Evolutionary conservation across 1,140 invertebrate genomes (phyloP).

Genomic region (Danaus plexippus): DNA sequence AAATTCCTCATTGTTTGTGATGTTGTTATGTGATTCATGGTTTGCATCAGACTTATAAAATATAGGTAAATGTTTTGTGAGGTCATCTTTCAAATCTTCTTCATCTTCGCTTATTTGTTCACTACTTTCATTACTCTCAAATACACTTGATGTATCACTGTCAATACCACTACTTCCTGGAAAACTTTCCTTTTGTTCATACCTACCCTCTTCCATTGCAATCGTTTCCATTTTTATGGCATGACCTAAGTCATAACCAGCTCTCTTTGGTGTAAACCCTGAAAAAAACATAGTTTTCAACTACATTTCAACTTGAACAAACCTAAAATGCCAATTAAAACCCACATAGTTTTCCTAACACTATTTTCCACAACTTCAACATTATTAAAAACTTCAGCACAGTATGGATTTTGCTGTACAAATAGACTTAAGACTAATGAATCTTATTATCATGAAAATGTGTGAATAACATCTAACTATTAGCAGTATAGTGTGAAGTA

Average conservation of each 20-base stretch:
- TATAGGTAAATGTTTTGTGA: slow-evolving; percentile 58
- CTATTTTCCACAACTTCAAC: slow-evolving; percentile 54
- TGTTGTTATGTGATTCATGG: slow-evolving; percentile 56
- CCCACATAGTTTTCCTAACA: slow-evolving; percentile 45
- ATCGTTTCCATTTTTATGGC: slow-evolving; percentile 65
- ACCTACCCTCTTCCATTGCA: slow-evolving; percentile 50
- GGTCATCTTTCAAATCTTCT: slow-evolving; percentile 57
- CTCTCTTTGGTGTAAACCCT: slow-evolving; percentile 48
- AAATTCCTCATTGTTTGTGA: slow-evolving; percentile 64
- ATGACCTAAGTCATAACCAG: slow-evolving; percentile 58
- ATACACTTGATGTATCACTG: slow-evolving; percentile 50
- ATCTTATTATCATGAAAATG: slow-evolving; percentile 40
- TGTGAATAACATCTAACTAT: slow-evolving; percentile 35
- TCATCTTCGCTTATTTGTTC: slow-evolving; percentile 50
- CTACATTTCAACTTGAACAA: slow-evolving; percentile 10
- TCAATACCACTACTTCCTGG: slow-evolving; percentile 45
- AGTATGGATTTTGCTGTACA: slow-evolving; percentile 35
- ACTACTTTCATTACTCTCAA: slow-evolving; percentile 53
- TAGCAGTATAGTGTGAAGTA: slow-evolving; percentile 43
- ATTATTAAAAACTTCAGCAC: slow-evolving; percentile 29
- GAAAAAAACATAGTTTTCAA: slow-evolving; percentile 29
- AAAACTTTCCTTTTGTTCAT: slow-evolving; percentile 49
- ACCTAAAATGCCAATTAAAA: slow-evolving; percentile 16
- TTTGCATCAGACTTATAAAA: slow-evolving; percentile 64
- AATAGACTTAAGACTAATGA: slow-evolving; percentile 43